Conservation (phyloP, 1,140 invertebrate species). For the Sycobia sp. region DNA sequence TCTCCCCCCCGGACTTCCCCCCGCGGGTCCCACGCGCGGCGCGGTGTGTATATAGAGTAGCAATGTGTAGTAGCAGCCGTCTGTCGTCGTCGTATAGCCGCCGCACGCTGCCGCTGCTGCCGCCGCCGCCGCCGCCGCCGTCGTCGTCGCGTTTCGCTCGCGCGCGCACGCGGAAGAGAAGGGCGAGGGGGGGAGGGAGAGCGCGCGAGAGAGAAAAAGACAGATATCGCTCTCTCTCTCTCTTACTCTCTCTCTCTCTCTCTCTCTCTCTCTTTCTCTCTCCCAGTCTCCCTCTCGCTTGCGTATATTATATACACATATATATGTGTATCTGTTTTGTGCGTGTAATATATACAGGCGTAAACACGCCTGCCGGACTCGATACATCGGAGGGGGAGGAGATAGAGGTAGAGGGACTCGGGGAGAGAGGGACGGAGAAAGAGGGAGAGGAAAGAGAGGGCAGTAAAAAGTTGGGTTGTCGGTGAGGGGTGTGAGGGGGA, state of each 20-base stretch:
- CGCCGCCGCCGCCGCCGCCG: too few species aligned
- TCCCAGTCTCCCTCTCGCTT: neutral
- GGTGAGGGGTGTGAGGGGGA: too few species aligned
- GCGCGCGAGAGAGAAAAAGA: slow-evolving; percentile 20
- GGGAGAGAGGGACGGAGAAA: neutral
- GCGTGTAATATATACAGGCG: too few species aligned
- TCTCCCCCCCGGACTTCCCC: too few species aligned
- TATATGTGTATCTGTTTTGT: too few species aligned
- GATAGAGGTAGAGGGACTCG: neutral
- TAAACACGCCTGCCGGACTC: too few species aligned
- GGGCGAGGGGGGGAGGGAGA: slow-evolving; percentile 26
- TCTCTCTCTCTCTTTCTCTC: neutral
- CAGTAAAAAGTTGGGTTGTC: too few species aligned
- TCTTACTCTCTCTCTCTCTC: neutral
- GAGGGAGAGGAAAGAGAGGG: too few species aligned
- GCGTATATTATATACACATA: too few species aligned
- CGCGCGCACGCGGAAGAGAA: slow-evolving; percentile 22
- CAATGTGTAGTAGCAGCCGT: slow-evolving; percentile 6
- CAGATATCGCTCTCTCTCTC: slow-evolving; percentile 28
- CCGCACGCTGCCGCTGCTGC: too few species aligned
- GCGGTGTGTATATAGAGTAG: too few species aligned
- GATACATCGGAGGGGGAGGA: neutral
- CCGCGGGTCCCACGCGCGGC: too few species aligned
- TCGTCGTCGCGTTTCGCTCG: slow-evolving; percentile 20
- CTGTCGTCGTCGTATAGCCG: slow-evolving; percentile 5